These are phyloP conservation scores for Andrena bicolor DNA, from an alignment of 2,888 invertebrate genomes.

Conservation along the genomic window DNA sequence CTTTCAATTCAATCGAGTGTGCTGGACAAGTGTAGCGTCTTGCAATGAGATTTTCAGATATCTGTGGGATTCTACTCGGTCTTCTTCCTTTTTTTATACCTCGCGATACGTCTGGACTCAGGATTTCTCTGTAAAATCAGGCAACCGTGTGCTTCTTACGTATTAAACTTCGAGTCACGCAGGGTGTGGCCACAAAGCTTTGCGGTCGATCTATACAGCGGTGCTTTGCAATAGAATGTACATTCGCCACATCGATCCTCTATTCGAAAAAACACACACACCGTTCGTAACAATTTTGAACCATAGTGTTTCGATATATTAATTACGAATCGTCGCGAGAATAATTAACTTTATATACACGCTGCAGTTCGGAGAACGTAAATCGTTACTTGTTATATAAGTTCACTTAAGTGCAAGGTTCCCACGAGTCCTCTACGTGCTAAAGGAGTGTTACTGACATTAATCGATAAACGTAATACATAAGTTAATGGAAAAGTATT, in stretches of 20 bases:
- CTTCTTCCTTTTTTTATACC: conserved; percentile 7
- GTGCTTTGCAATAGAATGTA: conserved; percentile 50
- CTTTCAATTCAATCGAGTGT: conserved; percentile 40
- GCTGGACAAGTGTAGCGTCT: conserved; percentile 28
- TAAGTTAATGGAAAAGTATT: conserved; percentile 34
- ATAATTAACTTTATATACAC: conserved; percentile 16
- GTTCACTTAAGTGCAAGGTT: conserved; percentile 12
- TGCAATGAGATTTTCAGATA: conserved; percentile 13
- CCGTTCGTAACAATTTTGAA: conserved; percentile 38
- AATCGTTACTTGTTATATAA: conserved; percentile 8
- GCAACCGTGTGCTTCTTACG: conserved; percentile 16
- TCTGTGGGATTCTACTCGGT: conserved; percentile 29
- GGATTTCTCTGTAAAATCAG: conserved; percentile 25
- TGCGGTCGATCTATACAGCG: conserved; percentile 29
- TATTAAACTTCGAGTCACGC: conserved; percentile 27
- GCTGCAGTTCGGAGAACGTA: conserved; percentile 23
- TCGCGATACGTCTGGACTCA: conserved; percentile 36
- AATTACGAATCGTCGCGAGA: conserved; percentile 13
- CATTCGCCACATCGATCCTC: conserved; percentile 30
- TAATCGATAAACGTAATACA: conserved; percentile 19
- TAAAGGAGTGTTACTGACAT: conserved; percentile 21
- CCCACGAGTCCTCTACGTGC: neutral
- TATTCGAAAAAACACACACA: conserved; percentile 15
- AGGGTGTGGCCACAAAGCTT: conserved; percentile 28
- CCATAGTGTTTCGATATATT: conserved; percentile 24